Conservation (phyloP, 1,140 invertebrate species). For the Anoplolepis gracilipes region DNA sequence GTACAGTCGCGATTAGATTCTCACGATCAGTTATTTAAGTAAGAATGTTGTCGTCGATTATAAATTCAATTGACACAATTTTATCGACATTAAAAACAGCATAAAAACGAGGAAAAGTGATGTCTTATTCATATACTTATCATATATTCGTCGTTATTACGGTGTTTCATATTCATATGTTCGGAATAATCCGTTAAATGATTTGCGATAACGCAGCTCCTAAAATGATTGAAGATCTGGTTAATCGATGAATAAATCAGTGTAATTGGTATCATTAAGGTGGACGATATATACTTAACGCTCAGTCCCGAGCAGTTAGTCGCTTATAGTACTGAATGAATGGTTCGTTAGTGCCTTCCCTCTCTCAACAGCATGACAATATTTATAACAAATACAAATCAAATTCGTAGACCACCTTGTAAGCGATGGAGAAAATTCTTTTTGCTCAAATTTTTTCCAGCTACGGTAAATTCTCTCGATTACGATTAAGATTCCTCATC, state of each 20-base stretch:
- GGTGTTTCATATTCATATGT: conserved; percentile 8
- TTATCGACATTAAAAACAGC: neutral
- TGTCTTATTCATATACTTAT: neutral
- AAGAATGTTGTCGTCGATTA: neutral
- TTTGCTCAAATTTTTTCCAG: neutral
- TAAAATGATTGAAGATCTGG: conserved; percentile 22
- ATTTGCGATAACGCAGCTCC: neutral
- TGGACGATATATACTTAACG: conserved; percentile 30
- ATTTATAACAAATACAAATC: conserved; percentile 21
- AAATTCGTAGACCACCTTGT: neutral
- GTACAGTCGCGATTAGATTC: neutral
- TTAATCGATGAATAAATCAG: conserved; percentile 44
- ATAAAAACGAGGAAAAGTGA: neutral
- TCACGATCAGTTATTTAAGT: neutral
- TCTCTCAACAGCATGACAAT: conserved; percentile 2
- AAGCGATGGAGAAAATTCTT: neutral
- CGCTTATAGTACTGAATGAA: conserved; percentile 26
- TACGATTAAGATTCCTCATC: too few relatives aligned
- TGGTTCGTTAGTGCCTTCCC: conserved; percentile 12
- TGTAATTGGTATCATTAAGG: conserved; percentile 43
- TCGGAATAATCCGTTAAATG: conserved; percentile 1
- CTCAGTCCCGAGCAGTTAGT: neutral
- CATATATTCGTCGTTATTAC: too few relatives aligned
- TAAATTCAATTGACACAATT: neutral
- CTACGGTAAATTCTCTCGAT: too few relatives aligned